Evolutionary conservation across 2,113 vertebrate species (phyloP), one percentile per base, ranked within the genome.

Genomic region (Datnioides undecimradiatus): DNA sequence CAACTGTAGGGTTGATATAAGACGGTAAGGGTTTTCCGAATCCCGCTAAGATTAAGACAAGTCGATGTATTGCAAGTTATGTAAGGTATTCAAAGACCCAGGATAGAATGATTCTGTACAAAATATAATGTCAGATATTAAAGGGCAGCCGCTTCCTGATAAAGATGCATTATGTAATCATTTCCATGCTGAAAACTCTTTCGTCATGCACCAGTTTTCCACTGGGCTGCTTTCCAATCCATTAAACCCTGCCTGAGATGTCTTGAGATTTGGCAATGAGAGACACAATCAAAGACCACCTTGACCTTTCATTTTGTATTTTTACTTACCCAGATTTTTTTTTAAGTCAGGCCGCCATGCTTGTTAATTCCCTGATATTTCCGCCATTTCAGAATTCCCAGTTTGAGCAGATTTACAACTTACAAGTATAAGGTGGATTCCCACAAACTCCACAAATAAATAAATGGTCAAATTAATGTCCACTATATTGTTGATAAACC

Each of bases 321-420:
- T 34, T 51, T 38, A 7, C 34, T 45, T 31, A 71, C 65, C 57
- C 65, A 78, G 60, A 65, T 87, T 80, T 72, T 80, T 72, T 66
- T 40, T 81, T 19, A 79, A 81, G 43, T 81, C 75, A 57, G 82
- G 41, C 62, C 73, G 51, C 84, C 46, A 64, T 73, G 73, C 87
- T 88, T 76, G 49, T 78, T 73, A 73, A 78, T 87, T 93, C 91
- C 91, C 92, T 91, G 87, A 93, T 91, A 87, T 80, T 73, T 73
- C 63, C 48, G 25, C 74, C 82, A 57, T 69, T 79, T 79, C 63
- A 67, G 63, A 81, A 79, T 83, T 82, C 84, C 71, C 76, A 82
- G 80, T 86, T 79, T 83, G 49, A 86, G 58, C 65, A 84, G 75
- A 90, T 80, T 87, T 86, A 76, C 58, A 76, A 79, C 64, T 80